A percentile compares a stretch with the other conserved stretches of the same genome.
These are phyloP conservation scores for Poecile atricapillus DNA, from an alignment of 2,113 vertebrate genomes.

Conservation along the genomic window DNA sequence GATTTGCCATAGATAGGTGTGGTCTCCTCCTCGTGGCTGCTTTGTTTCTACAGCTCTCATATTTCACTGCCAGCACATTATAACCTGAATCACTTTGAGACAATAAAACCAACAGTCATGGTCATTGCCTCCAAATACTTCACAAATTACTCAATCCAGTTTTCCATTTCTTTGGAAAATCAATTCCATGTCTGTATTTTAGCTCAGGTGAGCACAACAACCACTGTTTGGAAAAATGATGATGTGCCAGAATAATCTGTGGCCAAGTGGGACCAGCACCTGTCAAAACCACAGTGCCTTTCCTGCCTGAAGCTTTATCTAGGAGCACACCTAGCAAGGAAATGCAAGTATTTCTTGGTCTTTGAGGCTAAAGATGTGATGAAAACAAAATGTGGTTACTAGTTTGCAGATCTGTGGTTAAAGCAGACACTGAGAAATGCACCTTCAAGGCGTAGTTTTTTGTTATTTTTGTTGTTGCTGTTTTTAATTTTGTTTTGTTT, in stretches of 20 bases:
- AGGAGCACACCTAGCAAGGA: background rate
- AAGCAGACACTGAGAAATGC: background rate
- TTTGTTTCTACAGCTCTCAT: background rate
- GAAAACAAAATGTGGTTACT: background rate
- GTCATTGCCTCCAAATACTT: background rate
- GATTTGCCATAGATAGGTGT: background rate
- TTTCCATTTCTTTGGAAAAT: constrained; percentile 28
- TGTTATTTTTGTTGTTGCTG: background rate
- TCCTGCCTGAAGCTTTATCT: background rate
- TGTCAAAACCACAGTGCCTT: background rate
- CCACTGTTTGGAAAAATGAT: background rate
- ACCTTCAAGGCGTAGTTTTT: background rate
- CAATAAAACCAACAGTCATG: background rate
- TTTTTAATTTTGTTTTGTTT: background rate
- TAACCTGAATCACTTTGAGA: background rate
- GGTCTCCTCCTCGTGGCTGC: background rate
- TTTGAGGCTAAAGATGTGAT: background rate
- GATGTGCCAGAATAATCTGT: background rate
- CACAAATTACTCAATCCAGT: background rate
- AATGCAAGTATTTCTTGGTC: background rate
- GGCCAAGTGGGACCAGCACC: background rate
- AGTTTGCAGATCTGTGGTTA: background rate
- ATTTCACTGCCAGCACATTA: background rate
- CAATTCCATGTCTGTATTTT: background rate
- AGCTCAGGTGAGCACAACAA: background rate